Evolutionary conservation across 2,797 vertebrate genomes (phyloP).

Genomic region (Phalanger gymnotis): DNA sequence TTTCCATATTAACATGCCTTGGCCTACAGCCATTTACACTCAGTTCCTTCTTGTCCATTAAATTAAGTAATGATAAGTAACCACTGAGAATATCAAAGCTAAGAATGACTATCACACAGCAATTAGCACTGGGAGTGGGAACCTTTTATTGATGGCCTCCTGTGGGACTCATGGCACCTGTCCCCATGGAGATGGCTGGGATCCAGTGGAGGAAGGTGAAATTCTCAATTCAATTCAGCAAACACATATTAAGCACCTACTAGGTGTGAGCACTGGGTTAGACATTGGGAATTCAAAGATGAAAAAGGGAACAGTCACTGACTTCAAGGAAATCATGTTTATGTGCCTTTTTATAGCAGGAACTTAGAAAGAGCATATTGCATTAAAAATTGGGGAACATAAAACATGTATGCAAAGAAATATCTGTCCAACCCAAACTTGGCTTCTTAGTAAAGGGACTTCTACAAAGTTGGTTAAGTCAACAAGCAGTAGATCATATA

Average conservation of each 20-base stretch:
- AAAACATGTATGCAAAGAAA: neutral
- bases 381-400: neutral
- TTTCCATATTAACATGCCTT: constrained; percentile 49
- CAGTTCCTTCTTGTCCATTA: constrained; percentile 67
- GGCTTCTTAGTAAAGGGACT: neutral
- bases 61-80: constrained; percentile 74
- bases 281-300: neutral
- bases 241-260: neutral
- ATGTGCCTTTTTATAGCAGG: neutral
- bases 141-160: constrained; percentile 46
- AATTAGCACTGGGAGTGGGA: constrained; percentile 33
- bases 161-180: neutral
- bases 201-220: neutral
- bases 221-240: neutral
- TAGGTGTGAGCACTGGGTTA: neutral
- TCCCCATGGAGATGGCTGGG: neutral
- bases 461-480: neutral
- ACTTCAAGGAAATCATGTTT: neutral
- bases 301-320: neutral
- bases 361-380: neutral
- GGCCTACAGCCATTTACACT: constrained; percentile 69
- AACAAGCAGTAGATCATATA: neutral
- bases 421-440: neutral
- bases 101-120: constrained; percentile 50
- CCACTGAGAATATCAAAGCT: constrained; percentile 63